Evolutionary conservation across 1,140 invertebrate genomes (phyloP), one percentile per base, ranked within the genome.

Genomic region (Pseudachorutes palmiensis): DNA sequence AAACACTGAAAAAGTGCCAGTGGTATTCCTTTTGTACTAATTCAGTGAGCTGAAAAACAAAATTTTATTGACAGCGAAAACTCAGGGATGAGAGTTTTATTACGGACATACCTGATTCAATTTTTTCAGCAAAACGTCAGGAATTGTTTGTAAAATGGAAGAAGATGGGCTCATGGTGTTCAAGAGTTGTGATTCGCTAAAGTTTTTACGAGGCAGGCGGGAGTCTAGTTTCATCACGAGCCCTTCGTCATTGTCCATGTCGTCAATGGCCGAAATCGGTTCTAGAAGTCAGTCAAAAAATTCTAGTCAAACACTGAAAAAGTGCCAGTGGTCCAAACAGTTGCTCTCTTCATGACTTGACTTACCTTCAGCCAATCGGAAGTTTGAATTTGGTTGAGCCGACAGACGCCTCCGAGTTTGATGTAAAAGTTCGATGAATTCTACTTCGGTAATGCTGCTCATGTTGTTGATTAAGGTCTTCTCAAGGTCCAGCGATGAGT

Each of bases 21-120:
- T 16, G 19, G 36, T 45, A 19, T 60, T 65, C 64, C 70, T 45
- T 68, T 30, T 71, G 70, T n/a, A 68, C 33, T 14, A 30, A 45
- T 24, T 68, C 59, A 33, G 24, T 66, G 31, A 68, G 60, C 70
- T 71, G 32, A 24, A 60, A 64, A 51, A 61, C 49, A 60, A 48
- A 41, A 45, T 45, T 45, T 45, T 45, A 12, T 12, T 12, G 19
- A 19, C 36, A 45, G 9, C 19, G 9, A 19, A 45, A 9, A 12
- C 36, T 45, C 19, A 19, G 36, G 9, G 9, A 45, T 45, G 9
- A 12, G 36, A 12, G 9, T 45, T 45, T 45, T 9, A 45, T 12
- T 45, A 9, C 19, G 9, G 36, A 12, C 36, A 45, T 19, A 55
- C 51, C 51, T 55, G 51, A 55, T 16, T 5, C 12, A 55, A 24